Evolutionary conservation across 2,888 invertebrate species (phyloP).

Genomic region (Aphidoletes aphidimyza): DNA sequence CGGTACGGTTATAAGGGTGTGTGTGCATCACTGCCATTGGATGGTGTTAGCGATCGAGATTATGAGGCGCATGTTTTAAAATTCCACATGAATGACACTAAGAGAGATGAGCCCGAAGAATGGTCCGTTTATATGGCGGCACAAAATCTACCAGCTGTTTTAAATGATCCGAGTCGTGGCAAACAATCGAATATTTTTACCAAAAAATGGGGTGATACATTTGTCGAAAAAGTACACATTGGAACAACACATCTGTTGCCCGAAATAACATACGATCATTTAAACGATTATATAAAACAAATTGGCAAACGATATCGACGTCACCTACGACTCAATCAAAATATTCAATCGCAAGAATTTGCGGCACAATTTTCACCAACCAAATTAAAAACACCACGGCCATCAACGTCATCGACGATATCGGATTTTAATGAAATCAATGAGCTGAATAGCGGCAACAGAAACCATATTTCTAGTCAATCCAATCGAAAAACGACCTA

Average conservation of each 20-base stretch:
- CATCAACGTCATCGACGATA: constrained; percentile 24
- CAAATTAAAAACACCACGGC: constrained; percentile 43
- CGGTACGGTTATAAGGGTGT: constrained; percentile 89
- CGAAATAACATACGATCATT: constrained; percentile 83
- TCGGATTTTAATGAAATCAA: neutral
- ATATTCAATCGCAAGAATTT: constrained; percentile 56
- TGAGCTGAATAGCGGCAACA: constrained; percentile 68
- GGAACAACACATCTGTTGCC: constrained; percentile 83
- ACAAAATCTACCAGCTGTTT: constrained; percentile 93
- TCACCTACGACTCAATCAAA: constrained; percentile 69
- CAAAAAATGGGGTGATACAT: constrained; percentile 96
- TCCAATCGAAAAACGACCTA: constrained; percentile 70
- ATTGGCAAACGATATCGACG: constrained; percentile 75
- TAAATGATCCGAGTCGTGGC: constrained; percentile 93
- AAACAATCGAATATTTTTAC: constrained; percentile 94
- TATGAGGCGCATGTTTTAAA: constrained; percentile 87
- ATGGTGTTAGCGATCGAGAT: constrained; percentile 87
- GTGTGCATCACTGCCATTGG: constrained; percentile 86
- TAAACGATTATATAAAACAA: constrained; percentile 87
- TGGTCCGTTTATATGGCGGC: constrained; percentile 80
- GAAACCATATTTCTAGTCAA: constrained; percentile 69
- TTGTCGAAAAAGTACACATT: constrained; percentile 84
- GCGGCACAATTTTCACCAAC: constrained; percentile 56
- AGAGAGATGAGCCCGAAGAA: constrained; percentile 67
- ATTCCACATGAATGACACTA: constrained; percentile 69